A percentile compares a stretch with the other conserved stretches of the same genome.
These are phyloP conservation scores for Lepetodrilus schrolli DNA, from an alignment of 2,888 invertebrate species.

Conservation along the genomic window DNA sequence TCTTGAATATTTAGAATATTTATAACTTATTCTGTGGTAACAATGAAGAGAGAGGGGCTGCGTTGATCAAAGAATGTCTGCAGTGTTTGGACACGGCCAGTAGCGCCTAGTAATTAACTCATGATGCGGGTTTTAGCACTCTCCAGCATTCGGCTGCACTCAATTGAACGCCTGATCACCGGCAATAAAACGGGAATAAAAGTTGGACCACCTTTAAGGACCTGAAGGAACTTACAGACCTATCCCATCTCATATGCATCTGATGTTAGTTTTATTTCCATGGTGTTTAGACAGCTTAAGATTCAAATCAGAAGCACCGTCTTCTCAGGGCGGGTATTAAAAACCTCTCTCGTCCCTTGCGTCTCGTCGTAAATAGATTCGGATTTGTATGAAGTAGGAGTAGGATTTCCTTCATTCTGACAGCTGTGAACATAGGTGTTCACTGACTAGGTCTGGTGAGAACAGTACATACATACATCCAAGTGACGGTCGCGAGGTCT, in stretches of 20 bases:
- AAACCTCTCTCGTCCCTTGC: neutral
- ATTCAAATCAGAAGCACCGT: neutral
- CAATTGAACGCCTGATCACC: constrained; percentile 1
- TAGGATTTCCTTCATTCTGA: too few relatives aligned
- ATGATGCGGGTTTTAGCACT: neutral
- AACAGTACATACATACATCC: too few relatives aligned
- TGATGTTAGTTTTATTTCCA: constrained; percentile 3
- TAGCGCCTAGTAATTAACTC: constrained; percentile 9
- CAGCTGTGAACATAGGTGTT: too few relatives aligned
- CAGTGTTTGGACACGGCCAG: neutral
- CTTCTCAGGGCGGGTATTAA: neutral
- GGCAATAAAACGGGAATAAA: constrained; percentile 19
- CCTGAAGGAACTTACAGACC: neutral
- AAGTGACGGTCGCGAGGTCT: too few relatives aligned
- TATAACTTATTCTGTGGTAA: too few relatives aligned
- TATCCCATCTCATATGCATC: neutral
- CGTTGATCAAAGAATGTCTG: neutral
- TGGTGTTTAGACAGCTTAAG: constrained; percentile 14
- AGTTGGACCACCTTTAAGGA: neutral
- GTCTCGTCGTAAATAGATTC: too few relatives aligned
- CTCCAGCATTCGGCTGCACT: neutral
- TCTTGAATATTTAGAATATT: too few relatives aligned
- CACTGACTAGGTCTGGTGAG: too few relatives aligned
- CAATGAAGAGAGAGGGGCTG: too few relatives aligned
- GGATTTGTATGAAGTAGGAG: too few relatives aligned